Percentiles rank a stretch among this genome's conserved stretches.
Conservation (phyloP, 1,140 invertebrate species). For the Agrypnia vestita region DNA sequence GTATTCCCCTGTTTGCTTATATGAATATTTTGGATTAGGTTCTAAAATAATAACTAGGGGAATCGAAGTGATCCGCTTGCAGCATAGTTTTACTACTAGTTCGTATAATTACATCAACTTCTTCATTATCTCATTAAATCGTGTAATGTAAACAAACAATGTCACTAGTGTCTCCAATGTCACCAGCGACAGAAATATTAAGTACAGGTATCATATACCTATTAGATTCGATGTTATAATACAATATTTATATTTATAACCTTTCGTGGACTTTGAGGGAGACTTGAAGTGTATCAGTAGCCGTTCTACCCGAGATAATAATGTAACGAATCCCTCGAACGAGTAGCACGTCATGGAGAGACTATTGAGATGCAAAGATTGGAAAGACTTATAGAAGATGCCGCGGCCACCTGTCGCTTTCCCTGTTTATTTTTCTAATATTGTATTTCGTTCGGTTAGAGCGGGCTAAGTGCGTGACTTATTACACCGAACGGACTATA, state of each 20-base stretch:
- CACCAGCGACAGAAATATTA: conserved; percentile 49
- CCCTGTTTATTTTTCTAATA: conserved; percentile 42
- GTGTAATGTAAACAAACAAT: conserved; percentile 35
- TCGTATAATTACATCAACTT: neutral
- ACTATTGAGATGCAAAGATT: conserved; percentile 22
- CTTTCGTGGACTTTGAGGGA: too few relatives aligned
- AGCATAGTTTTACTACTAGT: conserved; percentile 17
- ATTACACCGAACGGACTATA: conserved; percentile 47
- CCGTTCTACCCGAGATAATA: too few relatives aligned
- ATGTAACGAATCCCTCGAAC: neutral
- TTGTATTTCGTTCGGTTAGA: conserved; percentile 51
- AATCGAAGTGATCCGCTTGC: conserved; percentile 49
- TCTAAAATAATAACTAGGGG: conserved; percentile 38
- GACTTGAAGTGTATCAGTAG: too few relatives aligned
- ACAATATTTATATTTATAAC: too few relatives aligned
- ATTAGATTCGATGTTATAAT: conserved; percentile 51
- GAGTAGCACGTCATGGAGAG: conserved; percentile 11
- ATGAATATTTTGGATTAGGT: conserved; percentile 25
- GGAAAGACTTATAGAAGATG: neutral
- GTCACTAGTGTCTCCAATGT: conserved; percentile 46
- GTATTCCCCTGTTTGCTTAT: conserved; percentile 38
- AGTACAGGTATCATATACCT: conserved; percentile 60
- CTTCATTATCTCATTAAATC: conserved; percentile 42
- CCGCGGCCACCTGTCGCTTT: conserved; percentile 37
- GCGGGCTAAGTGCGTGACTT: neutral